A percentile compares a stretch with the other conserved stretches of the same genome.
Conservation (phyloP, 2,113 vertebrate species). For the Pomatorhinus ruficollis region DNA sequence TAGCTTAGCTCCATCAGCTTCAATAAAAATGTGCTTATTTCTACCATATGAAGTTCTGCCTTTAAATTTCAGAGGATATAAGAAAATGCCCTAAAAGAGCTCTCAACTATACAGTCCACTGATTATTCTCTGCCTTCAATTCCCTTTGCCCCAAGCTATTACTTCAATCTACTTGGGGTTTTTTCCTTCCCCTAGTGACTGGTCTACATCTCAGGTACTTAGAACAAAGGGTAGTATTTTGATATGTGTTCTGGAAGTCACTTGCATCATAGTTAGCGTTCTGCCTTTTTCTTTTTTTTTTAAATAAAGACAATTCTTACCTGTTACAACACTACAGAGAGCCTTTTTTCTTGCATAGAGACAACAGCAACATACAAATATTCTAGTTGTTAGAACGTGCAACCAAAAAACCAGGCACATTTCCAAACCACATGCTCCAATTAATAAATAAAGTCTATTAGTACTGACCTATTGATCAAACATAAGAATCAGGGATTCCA, state of each 20-base stretch:
- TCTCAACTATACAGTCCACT: background rate
- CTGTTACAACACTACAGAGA: background rate
- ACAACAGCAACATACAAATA: constrained; percentile 7
- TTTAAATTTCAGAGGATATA: background rate
- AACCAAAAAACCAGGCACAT: constrained; percentile 5
- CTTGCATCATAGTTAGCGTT: background rate
- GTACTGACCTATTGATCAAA: constrained; percentile 50
- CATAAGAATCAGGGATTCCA: constrained; percentile 9
- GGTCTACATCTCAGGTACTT: background rate
- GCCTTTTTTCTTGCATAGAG: background rate
- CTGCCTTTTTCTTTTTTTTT: background rate
- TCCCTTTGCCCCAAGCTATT: constrained; percentile 30
- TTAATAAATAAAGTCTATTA: constrained; percentile 51
- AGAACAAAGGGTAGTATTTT: constrained; percentile 13
- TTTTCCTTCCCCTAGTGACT: background rate
- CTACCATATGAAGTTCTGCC: background rate
- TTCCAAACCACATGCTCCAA: constrained; percentile 21
- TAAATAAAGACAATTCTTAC: background rate
- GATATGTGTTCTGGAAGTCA: background rate
- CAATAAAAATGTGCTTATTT: background rate
- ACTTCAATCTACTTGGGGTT: background rate
- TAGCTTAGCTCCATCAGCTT: background rate
- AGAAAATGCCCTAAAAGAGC: background rate
- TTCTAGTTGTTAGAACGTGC: background rate
- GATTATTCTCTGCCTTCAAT: constrained; percentile 3